Evolutionary conservation across 1,140 invertebrate genomes (phyloP).

Genomic region (Brachionus rotundiformis): DNA sequence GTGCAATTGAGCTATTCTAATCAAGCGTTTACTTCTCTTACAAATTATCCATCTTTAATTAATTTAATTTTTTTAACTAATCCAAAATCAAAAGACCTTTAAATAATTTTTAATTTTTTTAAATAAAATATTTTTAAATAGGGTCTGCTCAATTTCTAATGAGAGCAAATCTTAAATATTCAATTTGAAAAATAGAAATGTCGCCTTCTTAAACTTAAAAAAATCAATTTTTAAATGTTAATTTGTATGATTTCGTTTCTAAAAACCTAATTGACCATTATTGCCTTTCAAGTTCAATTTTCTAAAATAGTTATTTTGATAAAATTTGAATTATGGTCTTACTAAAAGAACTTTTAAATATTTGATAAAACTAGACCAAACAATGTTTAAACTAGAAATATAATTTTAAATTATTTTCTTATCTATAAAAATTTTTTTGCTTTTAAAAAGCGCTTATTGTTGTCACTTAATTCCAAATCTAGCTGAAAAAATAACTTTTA

Average conservation of each 20-base stretch:
- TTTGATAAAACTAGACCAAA: not conserved
- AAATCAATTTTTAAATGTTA: not conserved
- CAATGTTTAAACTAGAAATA: not conserved
- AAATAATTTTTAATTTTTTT: not conserved
- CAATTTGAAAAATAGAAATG: not conserved
- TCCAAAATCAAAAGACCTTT: no score
- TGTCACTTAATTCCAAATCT: no score
- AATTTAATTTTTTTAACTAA: no score
- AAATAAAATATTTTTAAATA: no score
- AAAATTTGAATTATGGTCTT: not conserved
- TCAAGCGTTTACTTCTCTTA: no score
- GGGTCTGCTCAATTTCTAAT: no score
- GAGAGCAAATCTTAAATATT: not conserved
- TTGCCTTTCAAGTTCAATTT: not conserved
- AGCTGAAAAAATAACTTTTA: not conserved
- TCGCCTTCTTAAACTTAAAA: not conserved
- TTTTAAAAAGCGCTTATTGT: not conserved
- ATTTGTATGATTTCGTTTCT: not conserved
- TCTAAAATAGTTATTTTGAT: not conserved
- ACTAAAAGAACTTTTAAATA: no score
- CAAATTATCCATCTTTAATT: not conserved
- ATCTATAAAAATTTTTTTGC: not conserved
- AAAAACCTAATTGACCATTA: not conserved
- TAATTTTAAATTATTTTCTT: no score
- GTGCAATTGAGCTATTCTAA: no score